Percentiles rank a stretch among this genome's conserved stretches.
These are phyloP conservation scores for Equus przewalskii DNA, from an alignment of 2,113 vertebrate genomes.

Conservation along the genomic window DNA sequence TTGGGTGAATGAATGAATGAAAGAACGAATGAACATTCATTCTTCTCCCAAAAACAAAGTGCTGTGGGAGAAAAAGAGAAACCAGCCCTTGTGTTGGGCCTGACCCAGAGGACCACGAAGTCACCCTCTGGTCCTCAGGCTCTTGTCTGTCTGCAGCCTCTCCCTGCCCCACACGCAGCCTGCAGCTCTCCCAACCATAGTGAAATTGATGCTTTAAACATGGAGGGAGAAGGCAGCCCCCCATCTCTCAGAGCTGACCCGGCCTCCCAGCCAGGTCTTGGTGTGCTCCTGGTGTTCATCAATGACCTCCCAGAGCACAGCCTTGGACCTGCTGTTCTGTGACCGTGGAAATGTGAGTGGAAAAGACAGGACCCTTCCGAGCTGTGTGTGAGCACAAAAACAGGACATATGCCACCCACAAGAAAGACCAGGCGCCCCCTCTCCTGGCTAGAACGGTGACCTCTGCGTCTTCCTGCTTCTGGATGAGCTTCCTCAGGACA, in stretches of 20 bases:
- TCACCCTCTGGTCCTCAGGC: too few species aligned
- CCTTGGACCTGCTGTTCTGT: rapidly evolving
- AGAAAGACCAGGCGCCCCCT: not conserved
- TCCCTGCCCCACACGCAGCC: not conserved
- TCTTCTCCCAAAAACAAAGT: not conserved
- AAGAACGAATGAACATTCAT: too few species aligned
- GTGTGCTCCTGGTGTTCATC: rapidly evolving
- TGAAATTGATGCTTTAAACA: not conserved
- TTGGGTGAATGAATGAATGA: not conserved
- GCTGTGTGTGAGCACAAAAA: rapidly evolving
- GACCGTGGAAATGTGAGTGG: rapidly evolving
- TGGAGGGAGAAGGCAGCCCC: not conserved
- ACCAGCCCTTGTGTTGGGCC: rapidly evolving
- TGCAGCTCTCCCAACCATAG: rapidly evolving
- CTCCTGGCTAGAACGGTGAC: not conserved
- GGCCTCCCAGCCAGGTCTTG: not conserved
- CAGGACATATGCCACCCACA: rapidly evolving
- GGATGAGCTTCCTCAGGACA: rapidly evolving
- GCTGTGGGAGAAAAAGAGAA: not conserved
- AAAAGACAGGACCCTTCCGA: not conserved
- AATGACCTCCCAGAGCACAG: rapidly evolving
- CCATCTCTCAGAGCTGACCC: not conserved
- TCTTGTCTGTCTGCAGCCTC: not conserved
- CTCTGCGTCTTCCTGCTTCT: rapidly evolving
- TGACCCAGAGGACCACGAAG: not conserved